Conservation (phyloP, 2,888 invertebrate species). For the Corythucha ciliata region DNA sequence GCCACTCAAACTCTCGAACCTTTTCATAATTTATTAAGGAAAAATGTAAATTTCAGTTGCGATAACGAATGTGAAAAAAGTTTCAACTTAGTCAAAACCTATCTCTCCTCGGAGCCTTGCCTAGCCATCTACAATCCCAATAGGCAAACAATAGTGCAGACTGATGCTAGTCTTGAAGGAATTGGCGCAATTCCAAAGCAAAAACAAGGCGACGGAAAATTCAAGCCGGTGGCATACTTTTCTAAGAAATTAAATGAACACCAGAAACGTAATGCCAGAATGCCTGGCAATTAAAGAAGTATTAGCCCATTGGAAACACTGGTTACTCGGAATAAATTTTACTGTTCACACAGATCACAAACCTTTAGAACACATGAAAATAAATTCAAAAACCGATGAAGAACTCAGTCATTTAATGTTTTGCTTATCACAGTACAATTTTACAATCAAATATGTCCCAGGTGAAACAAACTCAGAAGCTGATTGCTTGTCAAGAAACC, state of each 20-base stretch:
- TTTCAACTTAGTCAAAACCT: constrained; percentile 18
- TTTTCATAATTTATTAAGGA: constrained; percentile 22
- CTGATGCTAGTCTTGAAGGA: constrained; percentile 35
- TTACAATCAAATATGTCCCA: constrained; percentile 29
- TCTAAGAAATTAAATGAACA: constrained; percentile 26
- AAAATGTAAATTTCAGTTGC: constrained; percentile 20
- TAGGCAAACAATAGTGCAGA: constrained; percentile 16
- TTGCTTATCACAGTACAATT: constrained; percentile 32
- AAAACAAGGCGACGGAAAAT: constrained; percentile 17
- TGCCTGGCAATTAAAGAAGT: constrained; percentile 25
- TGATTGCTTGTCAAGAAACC: constrained; percentile 31
- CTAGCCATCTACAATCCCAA: constrained; percentile 35
- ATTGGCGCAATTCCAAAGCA: constrained; percentile 35
- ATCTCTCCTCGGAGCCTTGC: constrained; percentile 34
- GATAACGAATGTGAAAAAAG: constrained; percentile 12
- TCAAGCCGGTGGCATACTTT: constrained; percentile 22
- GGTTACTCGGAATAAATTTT: constrained; percentile 23
- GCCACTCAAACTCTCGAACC: constrained; percentile 14
- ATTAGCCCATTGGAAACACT: constrained; percentile 24
- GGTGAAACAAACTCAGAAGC: constrained; percentile 32
- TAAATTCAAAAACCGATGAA: constrained; percentile 30
- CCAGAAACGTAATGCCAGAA: constrained; percentile 24
- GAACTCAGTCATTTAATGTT: constrained; percentile 30
- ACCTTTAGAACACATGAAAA: constrained; percentile 29
- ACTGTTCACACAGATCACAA: constrained; percentile 25